Conservation (phyloP, 2,888 invertebrate species). For the Craniophora ligustri region DNA sequence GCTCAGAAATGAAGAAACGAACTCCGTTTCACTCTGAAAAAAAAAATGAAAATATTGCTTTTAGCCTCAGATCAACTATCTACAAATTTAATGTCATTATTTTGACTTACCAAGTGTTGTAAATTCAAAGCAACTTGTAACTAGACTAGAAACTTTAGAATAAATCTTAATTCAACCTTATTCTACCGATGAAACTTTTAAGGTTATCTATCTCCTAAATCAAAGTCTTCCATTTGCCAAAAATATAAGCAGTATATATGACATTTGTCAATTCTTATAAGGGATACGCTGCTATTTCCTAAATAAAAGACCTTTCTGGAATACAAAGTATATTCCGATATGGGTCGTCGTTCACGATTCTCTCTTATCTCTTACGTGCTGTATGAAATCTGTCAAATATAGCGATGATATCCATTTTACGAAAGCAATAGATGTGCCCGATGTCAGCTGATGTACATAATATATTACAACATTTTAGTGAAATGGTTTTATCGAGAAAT, state of each 20-base stretch:
- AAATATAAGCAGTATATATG: constrained; percentile 47
- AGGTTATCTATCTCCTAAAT: constrained; percentile 19
- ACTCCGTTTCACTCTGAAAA: no score
- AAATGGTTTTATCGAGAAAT: constrained; percentile 13
- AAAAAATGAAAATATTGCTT: no score
- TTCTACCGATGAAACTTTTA: background rate
- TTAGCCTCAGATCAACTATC: no score
- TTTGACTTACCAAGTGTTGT: constrained; percentile 4
- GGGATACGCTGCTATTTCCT: constrained; percentile 50
- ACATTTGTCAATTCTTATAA: constrained; percentile 59
- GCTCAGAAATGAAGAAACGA: no score
- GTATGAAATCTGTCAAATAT: constrained; percentile 41
- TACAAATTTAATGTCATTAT: no score
- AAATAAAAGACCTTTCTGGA: constrained; percentile 49
- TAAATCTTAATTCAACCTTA: no score
- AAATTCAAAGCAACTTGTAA: constrained; percentile 7
- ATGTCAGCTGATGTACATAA: constrained; percentile 7
- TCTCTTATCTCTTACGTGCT: constrained; percentile 27
- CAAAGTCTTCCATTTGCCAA: constrained; percentile 22
- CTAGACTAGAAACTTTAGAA: no score
- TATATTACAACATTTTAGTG: constrained; percentile 3
- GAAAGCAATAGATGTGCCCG: constrained; percentile 18
- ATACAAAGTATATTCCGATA: constrained; percentile 48
- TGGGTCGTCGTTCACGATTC: constrained; percentile 37
- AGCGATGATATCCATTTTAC: constrained; percentile 15